Evolutionary conservation across 2,888 invertebrate genomes (phyloP).

Genomic region (Leucozona laternaria): DNA sequence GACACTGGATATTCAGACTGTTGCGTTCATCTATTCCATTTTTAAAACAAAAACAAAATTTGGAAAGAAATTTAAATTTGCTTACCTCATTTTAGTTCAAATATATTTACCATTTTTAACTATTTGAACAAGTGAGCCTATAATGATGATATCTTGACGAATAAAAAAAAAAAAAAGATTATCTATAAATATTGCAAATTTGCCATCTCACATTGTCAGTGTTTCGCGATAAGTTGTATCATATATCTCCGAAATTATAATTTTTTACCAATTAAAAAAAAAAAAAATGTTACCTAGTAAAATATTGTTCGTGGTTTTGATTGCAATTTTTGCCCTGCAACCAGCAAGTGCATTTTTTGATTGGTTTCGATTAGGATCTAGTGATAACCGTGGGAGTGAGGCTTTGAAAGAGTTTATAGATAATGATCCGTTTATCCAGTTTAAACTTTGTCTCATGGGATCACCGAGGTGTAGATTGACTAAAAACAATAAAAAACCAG

Average conservation of each 20-base stretch:
- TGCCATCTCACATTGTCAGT: not conserved
- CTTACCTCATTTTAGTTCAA: not conserved
- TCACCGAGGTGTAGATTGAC: not conserved
- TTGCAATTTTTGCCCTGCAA: not conserved
- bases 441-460: not conserved
- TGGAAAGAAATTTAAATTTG: not conserved
- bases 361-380: not conserved
- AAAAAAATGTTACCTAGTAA: not conserved
- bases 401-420: not conserved
- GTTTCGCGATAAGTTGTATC: not conserved
- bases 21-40: not conserved
- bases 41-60: not conserved
- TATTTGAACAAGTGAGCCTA: not conserved
- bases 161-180: not conserved
- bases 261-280: not conserved
- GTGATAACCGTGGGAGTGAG: not conserved
- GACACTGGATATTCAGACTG: not conserved
- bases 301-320: not conserved
- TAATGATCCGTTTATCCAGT: not conserved
- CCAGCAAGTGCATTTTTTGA: not conserved
- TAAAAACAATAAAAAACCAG: not conserved
- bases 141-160: not conserved
- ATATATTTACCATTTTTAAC: not conserved
- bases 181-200: conserved; percentile 4
- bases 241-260: not conserved